Base-by-base conservation (phyloP, 2,888 invertebrate genomes). In the Cheilosia vernalis region DNA sequence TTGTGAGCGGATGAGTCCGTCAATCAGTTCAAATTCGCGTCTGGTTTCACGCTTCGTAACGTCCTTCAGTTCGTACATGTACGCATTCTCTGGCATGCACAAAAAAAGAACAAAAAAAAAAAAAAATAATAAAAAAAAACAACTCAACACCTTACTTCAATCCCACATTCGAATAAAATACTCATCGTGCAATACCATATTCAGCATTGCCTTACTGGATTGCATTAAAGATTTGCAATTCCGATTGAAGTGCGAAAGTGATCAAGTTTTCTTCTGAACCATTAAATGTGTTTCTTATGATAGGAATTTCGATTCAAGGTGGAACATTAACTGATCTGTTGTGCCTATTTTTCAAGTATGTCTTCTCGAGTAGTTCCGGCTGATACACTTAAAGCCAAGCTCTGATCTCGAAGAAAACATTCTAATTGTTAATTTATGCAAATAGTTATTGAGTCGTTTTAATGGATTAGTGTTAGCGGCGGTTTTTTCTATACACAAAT, bases 21-120 rank as follows among this genome's bases (percentile, higher is more conserved):
- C 77, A 82, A 77, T 70, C 67, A 37, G 76, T 44, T 78, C 19
- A 55, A 49, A 63, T 40, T 27, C 64, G n/a, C 51, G 40, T 49
- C 51, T 72, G 55, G 70, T 58, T 82, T 70, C 58, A 82, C 82
- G 82, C 70, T 77, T 82, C 60, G 77, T 82, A 21, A 70, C 70
- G 76, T 51, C 70, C 63, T 81, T 70, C 64, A 40, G 33, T 44
- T 67, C 33, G 0, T 6, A 42, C 2, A 47, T 37, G 56, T 17
- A 64, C 56, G 64, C 56, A 73, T 64, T 33, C 27, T 5, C 37
- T 37, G 37, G 10, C 33, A 13, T 47, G 47, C 44, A 44, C 17
- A 44, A 19, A 5, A 56, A 47, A 27, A 0, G n/a, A n/a, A n/a
- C 2, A 24, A 24, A 24, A 0, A 6, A 27, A 27, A 27, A 21